Evolutionary conservation across 2,888 invertebrate species (phyloP).

Genomic region (Chaitophorus viminalis): DNA sequence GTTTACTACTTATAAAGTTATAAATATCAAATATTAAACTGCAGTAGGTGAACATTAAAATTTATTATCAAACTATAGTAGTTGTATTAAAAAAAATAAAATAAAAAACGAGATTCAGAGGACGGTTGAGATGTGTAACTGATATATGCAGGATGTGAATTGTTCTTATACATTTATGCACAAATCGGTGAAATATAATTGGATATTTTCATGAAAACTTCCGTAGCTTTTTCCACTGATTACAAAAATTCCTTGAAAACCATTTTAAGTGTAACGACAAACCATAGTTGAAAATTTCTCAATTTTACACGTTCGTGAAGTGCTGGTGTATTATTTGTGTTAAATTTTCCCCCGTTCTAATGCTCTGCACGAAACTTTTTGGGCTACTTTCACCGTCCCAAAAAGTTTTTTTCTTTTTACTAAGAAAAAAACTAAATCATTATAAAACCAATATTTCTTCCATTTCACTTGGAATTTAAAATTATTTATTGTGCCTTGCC

Average conservation of each 20-base stretch:
- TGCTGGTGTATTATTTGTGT: not conserved
- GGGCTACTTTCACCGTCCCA: not conserved
- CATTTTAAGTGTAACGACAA: not conserved
- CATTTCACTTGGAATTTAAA: not conserved
- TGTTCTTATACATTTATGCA: too few relatives aligned
- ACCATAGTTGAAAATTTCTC: not conserved
- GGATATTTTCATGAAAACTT: not conserved
- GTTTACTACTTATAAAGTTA: too few relatives aligned
- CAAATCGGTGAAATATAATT: not conserved
- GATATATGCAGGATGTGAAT: too few relatives aligned
- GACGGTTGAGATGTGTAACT: too few relatives aligned
- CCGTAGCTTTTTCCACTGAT: not conserved
- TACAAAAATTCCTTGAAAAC: not conserved
- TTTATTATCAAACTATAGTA: too few relatives aligned
- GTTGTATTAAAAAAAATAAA: too few relatives aligned
- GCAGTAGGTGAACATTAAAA: too few relatives aligned
- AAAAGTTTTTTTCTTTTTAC: not conserved
- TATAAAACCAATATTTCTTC: not conserved
- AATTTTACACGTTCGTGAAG: not conserved
- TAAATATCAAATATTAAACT: too few relatives aligned
- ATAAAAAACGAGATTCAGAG: too few relatives aligned
- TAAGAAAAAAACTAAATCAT: not conserved
- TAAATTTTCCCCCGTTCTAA: not conserved
- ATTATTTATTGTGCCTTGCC: not conserved
- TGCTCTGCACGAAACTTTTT: not conserved